phyloP scores from a whole-genome alignment of 1,140 invertebrate genomes.

The Drosophila obscura region DNA sequence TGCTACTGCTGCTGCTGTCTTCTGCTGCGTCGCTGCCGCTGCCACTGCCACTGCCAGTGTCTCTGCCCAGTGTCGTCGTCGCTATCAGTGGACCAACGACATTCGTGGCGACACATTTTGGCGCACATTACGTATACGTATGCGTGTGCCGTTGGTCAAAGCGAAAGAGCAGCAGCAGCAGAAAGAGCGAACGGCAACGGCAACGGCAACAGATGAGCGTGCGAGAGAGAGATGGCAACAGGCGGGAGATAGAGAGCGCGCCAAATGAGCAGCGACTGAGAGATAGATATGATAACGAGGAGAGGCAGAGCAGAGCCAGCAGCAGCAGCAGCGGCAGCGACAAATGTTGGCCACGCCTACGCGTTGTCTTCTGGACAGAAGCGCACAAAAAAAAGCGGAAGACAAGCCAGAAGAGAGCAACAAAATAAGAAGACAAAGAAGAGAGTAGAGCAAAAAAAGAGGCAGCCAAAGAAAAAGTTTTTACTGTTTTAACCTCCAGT shows the following conservation, averaged over 20 bases:
- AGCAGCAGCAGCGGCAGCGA: constrained; percentile 28
- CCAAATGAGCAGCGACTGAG: constrained; percentile 66
- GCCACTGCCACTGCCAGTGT: constrained; percentile 8
- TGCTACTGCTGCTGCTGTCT: background rate
- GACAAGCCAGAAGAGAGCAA: background rate
- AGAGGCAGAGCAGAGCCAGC: constrained; percentile 21
- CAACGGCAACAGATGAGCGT: constrained; percentile 44
- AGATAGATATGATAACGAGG: constrained; percentile 42
- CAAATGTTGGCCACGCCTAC: constrained; percentile 57
- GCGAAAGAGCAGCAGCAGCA: constrained; percentile 52
- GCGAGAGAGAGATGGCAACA: constrained; percentile 66
- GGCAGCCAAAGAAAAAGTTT: background rate
- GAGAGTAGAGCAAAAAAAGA: too few relatives aligned
- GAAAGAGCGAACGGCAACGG: constrained; percentile 6
- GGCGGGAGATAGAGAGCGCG: constrained; percentile 65
- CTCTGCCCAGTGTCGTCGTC: constrained; percentile 63
- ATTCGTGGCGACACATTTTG: constrained; percentile 77
- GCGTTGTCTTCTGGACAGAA: constrained; percentile 9
- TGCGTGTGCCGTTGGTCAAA: constrained; percentile 50
- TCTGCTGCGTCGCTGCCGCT: constrained; percentile 26
- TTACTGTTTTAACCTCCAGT: constrained; percentile 53
- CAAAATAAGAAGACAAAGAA: too few relatives aligned
- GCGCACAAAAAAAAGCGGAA: too few relatives aligned
- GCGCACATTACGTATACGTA: constrained; percentile 69
- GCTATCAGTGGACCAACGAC: constrained; percentile 80